Percentiles rank a stretch among this genome's conserved stretches.
Conservation (phyloP, 2,797 vertebrate genomes). For the Pseudomugil tenellus region DNA sequence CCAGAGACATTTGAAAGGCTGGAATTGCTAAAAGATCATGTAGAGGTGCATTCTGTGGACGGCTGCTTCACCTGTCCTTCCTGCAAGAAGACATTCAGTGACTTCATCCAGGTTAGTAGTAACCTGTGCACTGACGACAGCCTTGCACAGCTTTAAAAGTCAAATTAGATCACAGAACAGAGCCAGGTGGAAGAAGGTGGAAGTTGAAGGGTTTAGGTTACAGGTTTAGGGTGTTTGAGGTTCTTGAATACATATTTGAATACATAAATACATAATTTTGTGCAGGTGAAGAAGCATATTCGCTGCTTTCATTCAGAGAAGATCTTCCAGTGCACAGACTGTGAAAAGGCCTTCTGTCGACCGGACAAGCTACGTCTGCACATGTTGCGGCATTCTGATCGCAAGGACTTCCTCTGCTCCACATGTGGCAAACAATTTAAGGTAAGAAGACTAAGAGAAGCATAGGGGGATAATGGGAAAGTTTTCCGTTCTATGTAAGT, state of each 20-base stretch:
- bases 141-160: not conserved
- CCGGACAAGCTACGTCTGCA: slow-evolving; percentile 97
- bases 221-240: not conserved
- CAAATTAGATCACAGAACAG: not conserved
- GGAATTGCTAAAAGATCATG: slow-evolving; percentile 94
- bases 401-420: slow-evolving; percentile 97
- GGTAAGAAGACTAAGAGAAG: slow-evolving; percentile 74
- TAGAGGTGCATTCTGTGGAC: slow-evolving; percentile 90
- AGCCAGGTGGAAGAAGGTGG: not conserved
- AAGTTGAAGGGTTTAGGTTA: not conserved
- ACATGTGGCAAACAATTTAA: slow-evolving; percentile 99
- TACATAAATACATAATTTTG: slow-evolving; percentile 12
- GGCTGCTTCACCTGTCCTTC: slow-evolving; percentile 94
- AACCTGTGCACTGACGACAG: not conserved
- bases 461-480: rapidly evolving
- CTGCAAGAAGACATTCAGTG: slow-evolving; percentile 95
- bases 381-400: slow-evolving; percentile 96
- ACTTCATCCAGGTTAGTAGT: slow-evolving; percentile 93
- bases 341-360: slow-evolving; percentile 97
- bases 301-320: slow-evolving; percentile 98
- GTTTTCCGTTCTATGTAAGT: not conserved
- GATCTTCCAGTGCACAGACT: slow-evolving; percentile 95
- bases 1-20: slow-evolving; percentile 92
- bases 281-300: slow-evolving; percentile 96
- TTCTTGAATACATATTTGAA: not conserved